Evolutionary conservation across 2,113 vertebrate species (phyloP), one percentile per base, ranked within the genome.

Genomic region (Rana temporaria): DNA sequence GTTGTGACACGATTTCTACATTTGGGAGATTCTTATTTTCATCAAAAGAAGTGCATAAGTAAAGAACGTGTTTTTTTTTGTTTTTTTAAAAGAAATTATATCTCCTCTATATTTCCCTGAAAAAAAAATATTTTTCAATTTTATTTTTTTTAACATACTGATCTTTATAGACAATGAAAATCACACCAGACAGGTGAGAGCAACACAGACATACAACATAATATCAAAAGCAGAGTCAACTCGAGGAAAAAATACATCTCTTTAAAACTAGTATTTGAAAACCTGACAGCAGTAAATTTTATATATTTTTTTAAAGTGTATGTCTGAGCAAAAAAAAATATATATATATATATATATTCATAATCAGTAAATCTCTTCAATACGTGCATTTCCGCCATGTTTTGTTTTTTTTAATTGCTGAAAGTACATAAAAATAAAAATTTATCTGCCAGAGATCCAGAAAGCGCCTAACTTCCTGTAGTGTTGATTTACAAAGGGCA

Each of bases 281-380:
- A 89, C 89, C 90, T 90, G 89, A 90, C 87, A 68, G 88, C 1
- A 7, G 86, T 19, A 15, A 78, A 82, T 70, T 60, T 11, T 48
- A 48, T 48, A 48, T 11, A 12, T 48, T 48, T 42, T 42, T 48
- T 48, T 48, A 48, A 48, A 48, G 42, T 48, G 42, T 48, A 48
- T 12, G 11, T 48, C 12, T 48, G 8, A 12, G 42, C 9, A 14
- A 48, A 48, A 48, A 48, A 48, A 11, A 48, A 48, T 38, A 38
- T 30, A 30, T 30, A 30, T 30, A 30, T 30, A 30, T 30, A 30
- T 30, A 30, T 30, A 30, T 30, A 30, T 30, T 2, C 3, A 30
- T 9, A 42, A 4, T 42, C 38, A 42, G 38, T 42, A 42, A 2
- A 42, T 42, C 12, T 48, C 42, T 48, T 6, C 42, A 48, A 11